These are phyloP conservation scores for Ectemnius lituratus DNA, from an alignment of 2,888 invertebrate species.

Conservation along the genomic window DNA sequence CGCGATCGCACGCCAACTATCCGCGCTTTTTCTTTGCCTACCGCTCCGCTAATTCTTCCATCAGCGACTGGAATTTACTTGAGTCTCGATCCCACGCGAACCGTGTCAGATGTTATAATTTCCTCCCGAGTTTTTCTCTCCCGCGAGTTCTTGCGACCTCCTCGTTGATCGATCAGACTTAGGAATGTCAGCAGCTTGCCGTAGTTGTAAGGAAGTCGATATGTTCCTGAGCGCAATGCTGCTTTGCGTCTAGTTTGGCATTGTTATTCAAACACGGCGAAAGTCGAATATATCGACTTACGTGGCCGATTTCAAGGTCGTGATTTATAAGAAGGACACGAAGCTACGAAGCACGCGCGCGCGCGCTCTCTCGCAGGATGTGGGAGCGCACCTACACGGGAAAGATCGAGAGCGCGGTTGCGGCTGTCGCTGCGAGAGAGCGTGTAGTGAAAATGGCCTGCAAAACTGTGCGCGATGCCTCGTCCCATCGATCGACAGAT, in stretches of 20 bases:
- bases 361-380: background rate
- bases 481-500: background rate
- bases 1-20: no score
- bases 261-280: conserved; percentile 56
- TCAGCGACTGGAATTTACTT: no score
- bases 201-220: no score
- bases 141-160: no score
- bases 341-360: conserved; percentile 16
- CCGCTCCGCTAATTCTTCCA: no score
- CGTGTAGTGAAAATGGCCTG: conserved; percentile 16
- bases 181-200: no score
- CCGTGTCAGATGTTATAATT: no score
- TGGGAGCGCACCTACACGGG: conserved; percentile 3
- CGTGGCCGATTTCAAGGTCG: conserved; percentile 63
- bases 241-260: conserved; percentile 10
- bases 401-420: conserved; percentile 13
- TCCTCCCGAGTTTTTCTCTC: no score
- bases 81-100: no score
- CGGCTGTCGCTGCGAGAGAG: background rate
- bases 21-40: no score
- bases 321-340: conserved; percentile 46
- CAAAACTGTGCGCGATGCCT: background rate
- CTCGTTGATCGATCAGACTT: no score
- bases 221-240: no score
- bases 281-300: conserved; percentile 60